Evolutionary conservation across 2,888 invertebrate species (phyloP), one percentile per base, ranked within the genome.

Genomic region (Parascotia fuliginaria): DNA sequence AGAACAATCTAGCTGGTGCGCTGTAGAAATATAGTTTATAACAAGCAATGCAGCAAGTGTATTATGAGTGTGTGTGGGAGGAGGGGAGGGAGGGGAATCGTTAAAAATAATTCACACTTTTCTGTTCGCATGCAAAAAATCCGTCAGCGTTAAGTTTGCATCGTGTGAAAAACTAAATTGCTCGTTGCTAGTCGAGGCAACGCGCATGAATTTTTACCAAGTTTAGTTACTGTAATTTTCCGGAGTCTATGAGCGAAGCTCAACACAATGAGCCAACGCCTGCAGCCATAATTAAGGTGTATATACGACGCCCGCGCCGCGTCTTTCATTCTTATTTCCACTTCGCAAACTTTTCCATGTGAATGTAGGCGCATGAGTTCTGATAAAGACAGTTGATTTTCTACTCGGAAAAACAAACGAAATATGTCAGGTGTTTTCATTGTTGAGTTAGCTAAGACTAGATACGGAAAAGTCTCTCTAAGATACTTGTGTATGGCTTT

Each of bases 141-240:
- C 15, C 45, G 50, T 46, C 36, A 34, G 52, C 56, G 39, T 7
- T 22, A 60, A 67, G 60, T 67, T 55, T 42, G 55, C 37, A 36
- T 51, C 39, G 51, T 62, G 53, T 60, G 70, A 68, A 61, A 72
- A 70, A 74, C 65, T 69, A 69, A 72, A 66, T 62, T 55, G 58
- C 60, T 64, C 44, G 57, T 55, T 57, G 46, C 49, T 46, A 57
- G 57, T 43, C 55, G 58, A 58, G 24, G 43, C 34, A 58, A 57
- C 69, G 70, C 70, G 69, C 55, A 68, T 71, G 63, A 62, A 77
- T 57, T 52, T 70, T 63, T 68, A 69, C 70, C 76, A 84, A 87
- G 82, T 87, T 86, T 75, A 71, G 79, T 72, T 69, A 46, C 45
- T 59, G 81, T 89, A 87, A 89, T 89, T 89, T 89, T 89, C 89